Evolutionary conservation across 92 coral and sea anemone genomes (phyloP), one percentile per base, ranked within the genome.

Genomic region (Phymanthus crucifer): DNA sequence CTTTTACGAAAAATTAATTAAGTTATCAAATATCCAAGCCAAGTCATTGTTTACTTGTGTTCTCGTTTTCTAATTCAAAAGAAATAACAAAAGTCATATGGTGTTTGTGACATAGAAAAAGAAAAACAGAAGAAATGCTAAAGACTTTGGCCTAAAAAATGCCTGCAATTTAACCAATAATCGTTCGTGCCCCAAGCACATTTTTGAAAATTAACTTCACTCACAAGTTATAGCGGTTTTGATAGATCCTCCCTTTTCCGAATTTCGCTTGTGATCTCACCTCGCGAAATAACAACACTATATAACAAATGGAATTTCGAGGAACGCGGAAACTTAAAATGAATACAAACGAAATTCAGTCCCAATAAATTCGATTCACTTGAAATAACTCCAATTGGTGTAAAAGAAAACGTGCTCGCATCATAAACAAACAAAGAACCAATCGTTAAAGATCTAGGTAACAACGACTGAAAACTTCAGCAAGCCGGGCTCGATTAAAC

Each of bases 391-490:
- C 26, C 26, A 61, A 61, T 61, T 61, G 35, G 29, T 61, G 9
- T 8, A 61, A 61, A 9, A 18, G 29, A 61, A 27, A 34, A 26
- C 29, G 35, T n/a, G 33, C 34, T 61, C 19, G 68, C 68, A n/a
- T n/a, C 68, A 61, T n/a, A 61, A 61, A 61, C 29, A 61, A 61
- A 61, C 68, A 61, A 61, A 27, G 34, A 27, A 5, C 34, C 68
- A 27, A 61, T 61, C 29, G 26, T 18, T 61, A 61, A 61, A 61
- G 68, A 61, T 10, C 68, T 61, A 12, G 12, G 29, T 61, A 61
- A 61, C 29, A 61, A 61, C 36, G 68, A 61, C 26, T 61, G 9
- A 61, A 24, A 61, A 24, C 16, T 61, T 27, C 16, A 13, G 4
- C 34, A 5, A 43, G 48, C 32, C 34, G 68, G 68, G 34, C 10